Evolutionary conservation across 1,140 invertebrate species (phyloP).

Genomic region (Drosophila gunungcola): DNA sequence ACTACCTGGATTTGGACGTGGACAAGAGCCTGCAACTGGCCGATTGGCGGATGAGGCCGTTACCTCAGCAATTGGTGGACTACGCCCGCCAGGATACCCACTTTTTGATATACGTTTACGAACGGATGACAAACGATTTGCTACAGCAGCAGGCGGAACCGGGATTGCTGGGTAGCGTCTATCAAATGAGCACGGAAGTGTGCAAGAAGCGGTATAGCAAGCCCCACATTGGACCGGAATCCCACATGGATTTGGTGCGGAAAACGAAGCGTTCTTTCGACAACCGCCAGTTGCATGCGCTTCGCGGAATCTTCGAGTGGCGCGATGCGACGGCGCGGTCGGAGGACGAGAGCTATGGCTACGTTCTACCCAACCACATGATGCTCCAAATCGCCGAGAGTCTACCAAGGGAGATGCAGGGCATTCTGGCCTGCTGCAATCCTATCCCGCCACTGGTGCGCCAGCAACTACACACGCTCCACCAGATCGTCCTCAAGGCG

Average conservation of each 20-base stretch:
- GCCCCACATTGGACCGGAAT: conserved; percentile 89
- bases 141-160: conserved; percentile 89
- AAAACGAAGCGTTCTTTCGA: conserved; percentile 94
- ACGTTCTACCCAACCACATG: conserved; percentile 98
- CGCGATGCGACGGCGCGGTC: conserved; percentile 92
- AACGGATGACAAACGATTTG: conserved; percentile 92
- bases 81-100: conserved; percentile 98
- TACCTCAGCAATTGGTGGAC: conserved; percentile 92
- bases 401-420: conserved; percentile 97
- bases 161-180: conserved; percentile 90
- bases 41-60: conserved; percentile 97
- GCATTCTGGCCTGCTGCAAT: conserved; percentile 96
- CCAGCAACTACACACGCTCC: conserved; percentile 90
- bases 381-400: conserved; percentile 94
- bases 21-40: conserved; percentile 97
- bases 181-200: conserved; percentile 89
- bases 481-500: conserved; percentile 91
- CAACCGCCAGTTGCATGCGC: conserved; percentile 92
- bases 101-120: conserved; percentile 97
- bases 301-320: conserved; percentile 95
- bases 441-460: conserved; percentile 95
- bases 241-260: conserved; percentile 90
- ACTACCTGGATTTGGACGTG: conserved; percentile 91
- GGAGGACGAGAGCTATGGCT: conserved; percentile 96
- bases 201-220: conserved; percentile 93